phyloP scores from a whole-genome alignment of 1,140 invertebrate species.

The Achatina immaculata region DNA sequence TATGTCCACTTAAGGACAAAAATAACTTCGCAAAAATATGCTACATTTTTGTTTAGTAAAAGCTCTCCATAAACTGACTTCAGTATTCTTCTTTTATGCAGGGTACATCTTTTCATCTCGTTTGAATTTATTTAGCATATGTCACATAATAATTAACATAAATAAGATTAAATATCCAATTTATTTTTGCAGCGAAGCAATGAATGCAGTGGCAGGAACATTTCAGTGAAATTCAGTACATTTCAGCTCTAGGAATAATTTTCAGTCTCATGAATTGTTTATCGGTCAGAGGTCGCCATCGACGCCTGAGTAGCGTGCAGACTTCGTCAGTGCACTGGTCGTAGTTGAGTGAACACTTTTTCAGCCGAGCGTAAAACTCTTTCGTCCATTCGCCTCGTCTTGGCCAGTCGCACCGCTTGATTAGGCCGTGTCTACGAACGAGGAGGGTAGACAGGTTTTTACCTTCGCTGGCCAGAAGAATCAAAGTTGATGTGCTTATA shows the following conservation, averaged over 20 bases:
- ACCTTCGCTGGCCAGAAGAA: conserved; percentile 78
- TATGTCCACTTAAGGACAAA: too few species aligned
- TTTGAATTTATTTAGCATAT: too few species aligned
- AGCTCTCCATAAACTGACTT: too few species aligned
- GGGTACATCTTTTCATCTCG: too few species aligned
- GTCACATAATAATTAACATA: too few species aligned
- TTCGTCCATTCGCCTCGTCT: conserved; percentile 77
- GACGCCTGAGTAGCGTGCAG: conserved; percentile 77
- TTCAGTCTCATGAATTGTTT: conserved; percentile 43
- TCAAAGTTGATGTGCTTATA: conserved; percentile 83
- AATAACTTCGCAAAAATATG: too few species aligned
- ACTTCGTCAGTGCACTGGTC: conserved; percentile 79
- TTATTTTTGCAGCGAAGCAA: too few species aligned
- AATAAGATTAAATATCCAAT: too few species aligned
- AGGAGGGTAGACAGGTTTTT: conserved; percentile 78
- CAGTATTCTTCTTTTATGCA: too few species aligned
- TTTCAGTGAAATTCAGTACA: conserved; percentile 5
- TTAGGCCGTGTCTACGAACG: conserved; percentile 79
- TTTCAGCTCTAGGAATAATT: conserved; percentile 26
- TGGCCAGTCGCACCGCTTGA: conserved; percentile 65
- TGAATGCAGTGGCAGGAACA: too few species aligned
- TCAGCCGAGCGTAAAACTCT: conserved; percentile 80
- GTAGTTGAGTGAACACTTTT: conserved; percentile 75
- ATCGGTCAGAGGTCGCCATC: conserved; percentile 83
- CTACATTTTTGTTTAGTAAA: too few species aligned